Evolutionary conservation across 2,113 vertebrate species (phyloP), one percentile per base, ranked within the genome.

Genomic region (Ptychochromis oligacanthus): DNA sequence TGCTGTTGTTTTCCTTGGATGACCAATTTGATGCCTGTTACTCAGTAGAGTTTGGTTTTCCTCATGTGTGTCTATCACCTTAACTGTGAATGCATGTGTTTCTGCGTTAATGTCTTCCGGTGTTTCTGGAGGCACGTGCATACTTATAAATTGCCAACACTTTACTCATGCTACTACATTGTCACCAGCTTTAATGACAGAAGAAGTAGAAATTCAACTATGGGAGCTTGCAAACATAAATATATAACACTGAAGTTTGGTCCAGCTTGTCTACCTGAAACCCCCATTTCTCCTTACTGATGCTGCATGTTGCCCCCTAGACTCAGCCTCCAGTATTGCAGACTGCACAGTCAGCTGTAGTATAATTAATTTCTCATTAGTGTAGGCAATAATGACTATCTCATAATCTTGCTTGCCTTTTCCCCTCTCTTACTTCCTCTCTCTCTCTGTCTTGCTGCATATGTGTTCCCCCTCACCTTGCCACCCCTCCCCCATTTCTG

Each of bases 361-460:
- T 72, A 78, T 91, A 88, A 94, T 95, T 93, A 90, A 88, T 92
- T 92, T 89, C 89, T 93, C 92, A 93, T 95, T 93, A 94, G 91
- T 79, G 83, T 80, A 18, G 83, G 77, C 83, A 92, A 88, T 88
- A 90, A 94, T 92, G 89, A 87, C 84, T 74, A 83, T 91, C 85
- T 80, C 43, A 7, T 72, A 78, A 80, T 92, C 84, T 83, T 70
- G 75, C 85, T 88, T 77, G 72, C 58, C 65, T 74, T 52, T 18
- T 79, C 77, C 64, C 57, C 55, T n/a, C 31, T 49, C 64, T 8
- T 31, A 17, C 22, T 62, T 28, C 20, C 4, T 58, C 22, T 84
- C 49, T 31, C 43, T 55, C 57, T 28, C 38, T 56, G n/a, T 49
- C 15, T 88, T 13, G 1, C 64, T 7, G 75, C 74, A 75, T 75